Percentiles rank a stretch among this genome's conserved stretches.
Evolutionary conservation across 2,797 vertebrate genomes (phyloP).

Genomic region (Chloroceryle inda): DNA sequence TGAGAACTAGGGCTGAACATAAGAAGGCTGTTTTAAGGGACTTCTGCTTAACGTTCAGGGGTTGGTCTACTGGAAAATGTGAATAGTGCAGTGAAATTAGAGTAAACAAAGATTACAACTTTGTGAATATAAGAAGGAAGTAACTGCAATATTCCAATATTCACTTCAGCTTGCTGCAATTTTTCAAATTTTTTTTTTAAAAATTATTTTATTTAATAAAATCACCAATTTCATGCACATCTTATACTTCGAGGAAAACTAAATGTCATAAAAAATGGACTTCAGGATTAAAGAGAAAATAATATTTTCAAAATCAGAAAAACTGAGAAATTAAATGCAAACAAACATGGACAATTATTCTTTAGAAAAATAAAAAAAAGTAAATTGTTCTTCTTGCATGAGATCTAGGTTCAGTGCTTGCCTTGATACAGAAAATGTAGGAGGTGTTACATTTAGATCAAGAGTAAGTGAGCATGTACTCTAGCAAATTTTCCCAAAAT

Average conservation of each 20-base stretch:
- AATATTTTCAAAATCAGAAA: background rate
- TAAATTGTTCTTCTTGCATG: background rate
- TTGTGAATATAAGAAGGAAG: background rate
- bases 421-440: background rate
- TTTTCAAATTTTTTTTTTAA: too few species aligned
- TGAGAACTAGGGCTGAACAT: background rate
- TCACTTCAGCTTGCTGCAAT: fast-evolving
- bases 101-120: background rate
- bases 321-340: too few species aligned
- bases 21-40: background rate
- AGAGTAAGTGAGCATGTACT: background rate
- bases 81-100: background rate
- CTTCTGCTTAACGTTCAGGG: background rate
- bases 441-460: background rate
- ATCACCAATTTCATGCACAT: background rate
- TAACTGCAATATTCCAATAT: background rate
- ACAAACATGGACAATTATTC: background rate
- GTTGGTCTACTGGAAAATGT: background rate
- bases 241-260: background rate
- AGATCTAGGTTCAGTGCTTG: background rate
- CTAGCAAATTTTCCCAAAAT: background rate
- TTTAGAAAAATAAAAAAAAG: background rate
- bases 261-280: background rate
- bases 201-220: background rate
- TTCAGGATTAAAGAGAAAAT: background rate